Conservation (phyloP, 2,888 invertebrate genomes). For the Eubasilissa splendida region DNA sequence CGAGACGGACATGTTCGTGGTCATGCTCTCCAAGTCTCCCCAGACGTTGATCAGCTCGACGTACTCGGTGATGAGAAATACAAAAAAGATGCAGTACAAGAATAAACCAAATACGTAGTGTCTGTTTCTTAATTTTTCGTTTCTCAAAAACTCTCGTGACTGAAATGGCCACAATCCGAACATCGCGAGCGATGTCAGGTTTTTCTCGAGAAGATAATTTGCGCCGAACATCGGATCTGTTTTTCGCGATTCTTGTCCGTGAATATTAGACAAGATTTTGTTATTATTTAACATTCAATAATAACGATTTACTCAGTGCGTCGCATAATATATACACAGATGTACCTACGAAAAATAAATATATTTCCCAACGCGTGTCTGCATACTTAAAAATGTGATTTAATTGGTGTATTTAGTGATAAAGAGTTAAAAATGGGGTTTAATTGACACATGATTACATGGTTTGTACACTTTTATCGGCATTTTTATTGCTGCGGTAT, state of each 20-base stretch:
- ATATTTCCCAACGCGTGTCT: no score
- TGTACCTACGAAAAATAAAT: no score
- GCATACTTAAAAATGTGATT: neutral
- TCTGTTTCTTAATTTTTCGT: conserved; percentile 22
- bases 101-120: conserved; percentile 38
- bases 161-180: conserved; percentile 54
- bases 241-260: neutral
- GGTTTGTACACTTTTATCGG: conserved; percentile 4
- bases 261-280: neutral
- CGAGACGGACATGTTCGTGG: conserved; percentile 54
- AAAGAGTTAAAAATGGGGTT: neutral
- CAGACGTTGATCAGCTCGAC: conserved; percentile 50
- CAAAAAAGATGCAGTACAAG: conserved; percentile 42
- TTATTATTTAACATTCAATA: neutral
- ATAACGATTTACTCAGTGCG: no score
- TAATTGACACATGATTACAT: conserved; percentile 19
- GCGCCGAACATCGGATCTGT: neutral
- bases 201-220: conserved; percentile 31
- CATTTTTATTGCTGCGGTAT: neutral
- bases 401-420: neutral
- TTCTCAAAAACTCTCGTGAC: conserved; percentile 42
- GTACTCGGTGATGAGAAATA: conserved; percentile 54
- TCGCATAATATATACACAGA: no score
- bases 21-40: conserved; percentile 54
- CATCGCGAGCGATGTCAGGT: conserved; percentile 47